phyloP scores from a whole-genome alignment of 1,140 invertebrate genomes.

The Mizuhopecten yessoensis region DNA sequence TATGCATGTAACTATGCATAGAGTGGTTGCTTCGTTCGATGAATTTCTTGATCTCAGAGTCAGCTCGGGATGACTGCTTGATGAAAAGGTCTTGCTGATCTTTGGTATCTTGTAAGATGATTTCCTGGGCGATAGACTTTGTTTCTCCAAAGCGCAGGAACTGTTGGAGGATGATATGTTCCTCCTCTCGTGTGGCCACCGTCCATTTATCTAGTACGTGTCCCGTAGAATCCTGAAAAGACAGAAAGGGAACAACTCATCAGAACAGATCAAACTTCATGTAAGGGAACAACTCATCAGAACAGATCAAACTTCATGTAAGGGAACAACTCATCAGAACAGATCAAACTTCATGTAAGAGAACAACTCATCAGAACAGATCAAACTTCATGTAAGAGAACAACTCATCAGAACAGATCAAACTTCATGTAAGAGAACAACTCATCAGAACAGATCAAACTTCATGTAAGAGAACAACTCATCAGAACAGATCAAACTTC shows the following conservation, averaged over 20 bases:
- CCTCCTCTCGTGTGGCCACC: constrained; percentile 92
- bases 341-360: no score
- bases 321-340: no score
- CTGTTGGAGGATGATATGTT: constrained; percentile 93
- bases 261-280: no score
- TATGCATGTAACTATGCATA: constrained; percentile 80
- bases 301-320: no score
- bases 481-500: no score
- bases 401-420: no score
- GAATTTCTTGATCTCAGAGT: constrained; percentile 86
- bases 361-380: no score
- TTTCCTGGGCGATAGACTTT: constrained; percentile 91
- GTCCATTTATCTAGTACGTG: constrained; percentile 91
- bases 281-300: no score
- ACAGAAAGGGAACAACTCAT: constrained; percentile 56
- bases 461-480: no score
- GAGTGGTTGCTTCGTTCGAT: constrained; percentile 84
- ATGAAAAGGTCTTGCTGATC: constrained; percentile 81
- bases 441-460: no score
- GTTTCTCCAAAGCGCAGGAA: constrained; percentile 94
- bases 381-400: no score
- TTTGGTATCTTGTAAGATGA: constrained; percentile 87
- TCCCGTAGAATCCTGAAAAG: constrained; percentile 86
- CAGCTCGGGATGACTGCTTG: constrained; percentile 79
- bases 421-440: no score